Base-by-base conservation (phyloP, 2,888 invertebrate genomes). In the Idaea biselata region DNA sequence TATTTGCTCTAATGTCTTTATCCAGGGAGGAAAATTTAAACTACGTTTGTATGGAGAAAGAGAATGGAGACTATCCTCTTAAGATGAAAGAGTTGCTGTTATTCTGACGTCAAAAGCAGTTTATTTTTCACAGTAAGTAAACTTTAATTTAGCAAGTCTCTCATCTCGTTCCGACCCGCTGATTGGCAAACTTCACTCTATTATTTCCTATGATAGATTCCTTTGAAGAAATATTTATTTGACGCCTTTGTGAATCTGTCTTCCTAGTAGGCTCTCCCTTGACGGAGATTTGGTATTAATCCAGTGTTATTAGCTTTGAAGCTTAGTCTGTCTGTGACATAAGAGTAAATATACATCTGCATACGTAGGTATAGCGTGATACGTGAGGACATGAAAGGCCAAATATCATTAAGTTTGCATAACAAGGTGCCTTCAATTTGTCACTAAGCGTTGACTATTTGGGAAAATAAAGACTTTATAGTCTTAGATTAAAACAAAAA, bases 111-210 rank as follows among this genome's bases (percentile, higher is more conserved):
- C 16, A 58, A 55, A 57, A 32, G 14, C 16, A 60, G 60, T 33
- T 60, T 57, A 56, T 57, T 61, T 63, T 66, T 66, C 72, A 77
- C 25, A 25, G 25, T 25, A 25, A 25, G 74, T 75, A 69, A 70
- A 67, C 69, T 79, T 69, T 62, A 68, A 67, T 59, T 68, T 71
- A 73, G 73, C 73, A 72, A 73, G 70, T 70, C 71, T 61, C 66
- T 64, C 63, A 73, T 68, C 75, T 74, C 73, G 72, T 76, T 72
- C 73, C 69, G 61, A 71, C 64, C 64, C 62, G 63, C 66, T 79
- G 80, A 82, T 81, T 79, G 78, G 73, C 71, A 76, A 81, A 79
- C 73, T 80, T 80, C 73, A 75, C 80, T 78, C 78, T 74, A 75
- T 73, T 74, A 63, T 72, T 72, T 68, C 63, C 63, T 65, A 66